Evolutionary conservation across 2,888 invertebrate genomes (phyloP), one percentile per base, ranked within the genome.

Genomic region (Neocrepidodera transversa): DNA sequence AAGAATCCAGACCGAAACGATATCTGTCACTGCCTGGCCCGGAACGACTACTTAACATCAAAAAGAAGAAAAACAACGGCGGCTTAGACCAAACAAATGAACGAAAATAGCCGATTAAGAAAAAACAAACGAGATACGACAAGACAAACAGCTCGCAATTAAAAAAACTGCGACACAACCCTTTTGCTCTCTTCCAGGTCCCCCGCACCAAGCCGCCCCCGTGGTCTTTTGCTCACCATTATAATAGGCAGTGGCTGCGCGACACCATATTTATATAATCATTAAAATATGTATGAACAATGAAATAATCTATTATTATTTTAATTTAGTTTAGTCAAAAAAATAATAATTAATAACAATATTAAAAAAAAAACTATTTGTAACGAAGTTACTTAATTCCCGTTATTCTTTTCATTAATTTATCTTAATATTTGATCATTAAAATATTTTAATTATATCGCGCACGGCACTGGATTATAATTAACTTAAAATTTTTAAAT

Each of bases 61-160:
- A 64, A 64, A 64, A 60, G 57, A 65, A 65, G 65, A 62, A 62
- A 65, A 65, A 65, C 69, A 73, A 67, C 64, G 62, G 16, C 65
- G 67, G 68, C 68, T 70, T 65, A 63, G 62, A 63, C 53, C 61
- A 63, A 69, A 71, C 69, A 71, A 71, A 70, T 68, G 70, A 70
- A 70, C 67, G 70, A 68, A 70, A 68, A 71, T 71, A 70, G 70
- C 70, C 69, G 70, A 71, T 71, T 72, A 71, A 72, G 70, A 71
- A 72, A 70, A 71, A 70, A 71, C 70, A 72, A 72, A 71, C 70
- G 71, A 71, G 65, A 65, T 65, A 65, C 65, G 68, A 69, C 70
- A 73, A 74, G 74, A 74, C 72, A 74, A 74, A 74, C 73, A 71
- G 68, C 61, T 68, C 60, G 71, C 67, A 74, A 73, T 73, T 73